A percentile compares a stretch with the other conserved stretches of the same genome.
phyloP scores from a whole-genome alignment of 2,888 invertebrate species.

The Pasiphila rectangulata region DNA sequence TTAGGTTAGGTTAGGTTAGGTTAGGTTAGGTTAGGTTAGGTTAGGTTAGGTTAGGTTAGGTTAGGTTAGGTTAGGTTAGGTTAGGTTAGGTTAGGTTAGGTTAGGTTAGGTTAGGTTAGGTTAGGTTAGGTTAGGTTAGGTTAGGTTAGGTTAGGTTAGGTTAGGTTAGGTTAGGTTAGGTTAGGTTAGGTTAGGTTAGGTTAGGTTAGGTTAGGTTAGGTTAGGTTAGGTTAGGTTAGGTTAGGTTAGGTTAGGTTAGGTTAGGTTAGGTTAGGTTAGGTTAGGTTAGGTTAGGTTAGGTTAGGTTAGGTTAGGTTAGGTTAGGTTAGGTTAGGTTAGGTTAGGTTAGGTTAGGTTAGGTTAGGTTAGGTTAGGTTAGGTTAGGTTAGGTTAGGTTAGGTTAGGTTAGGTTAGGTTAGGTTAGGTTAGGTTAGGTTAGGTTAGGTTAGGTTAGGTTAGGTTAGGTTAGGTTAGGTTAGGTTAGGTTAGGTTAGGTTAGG shows the following conservation, averaged over 20 bases:
- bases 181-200: slow-evolving; percentile 34
- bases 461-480: slow-evolving; percentile 27
- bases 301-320: slow-evolving; percentile 27
- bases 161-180: slow-evolving; percentile 36
- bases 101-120: slow-evolving; percentile 36
- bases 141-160: slow-evolving; percentile 34
- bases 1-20: slow-evolving; percentile 33
- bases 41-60: slow-evolving; percentile 38
- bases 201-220: slow-evolving; percentile 27
- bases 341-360: slow-evolving; percentile 28
- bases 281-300: slow-evolving; percentile 28
- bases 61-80: slow-evolving; percentile 37
- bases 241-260: slow-evolving; percentile 24
- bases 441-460: slow-evolving; percentile 28
- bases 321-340: slow-evolving; percentile 28
- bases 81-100: slow-evolving; percentile 35
- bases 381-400: slow-evolving; percentile 27
- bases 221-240: slow-evolving; percentile 28
- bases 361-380: slow-evolving; percentile 28
- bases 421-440: slow-evolving; percentile 25
- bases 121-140: slow-evolving; percentile 35
- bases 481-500: slow-evolving; percentile 23
- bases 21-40: slow-evolving; percentile 33
- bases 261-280: slow-evolving; percentile 27
- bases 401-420: slow-evolving; percentile 25